Evolutionary conservation across 2,113 vertebrate genomes (phyloP).

Genomic region (Dicrurus megarhynchus): DNA sequence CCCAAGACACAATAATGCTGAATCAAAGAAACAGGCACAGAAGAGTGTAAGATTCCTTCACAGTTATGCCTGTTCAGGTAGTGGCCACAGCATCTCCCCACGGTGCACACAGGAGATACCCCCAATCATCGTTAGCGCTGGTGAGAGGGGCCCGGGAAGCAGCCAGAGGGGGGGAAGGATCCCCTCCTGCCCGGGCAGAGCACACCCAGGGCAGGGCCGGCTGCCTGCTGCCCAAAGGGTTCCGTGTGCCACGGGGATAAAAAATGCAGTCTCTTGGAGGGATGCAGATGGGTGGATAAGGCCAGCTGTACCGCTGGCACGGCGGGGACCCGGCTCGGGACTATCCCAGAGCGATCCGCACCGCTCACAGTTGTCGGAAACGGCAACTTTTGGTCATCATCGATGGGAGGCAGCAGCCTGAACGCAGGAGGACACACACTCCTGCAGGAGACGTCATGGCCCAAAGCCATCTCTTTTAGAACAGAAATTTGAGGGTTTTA

Average conservation of each 20-base stretch:
- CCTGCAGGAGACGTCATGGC: not conserved
- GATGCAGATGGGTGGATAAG: fast-evolving
- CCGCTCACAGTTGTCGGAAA: fast-evolving
- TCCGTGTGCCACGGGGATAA: not conserved
- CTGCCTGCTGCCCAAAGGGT: not conserved
- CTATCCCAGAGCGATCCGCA: not conserved
- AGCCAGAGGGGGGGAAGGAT: not conserved
- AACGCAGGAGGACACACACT: not conserved
- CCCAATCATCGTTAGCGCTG: not conserved
- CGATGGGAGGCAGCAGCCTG: not conserved
- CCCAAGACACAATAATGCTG: slow-evolving; percentile 35
- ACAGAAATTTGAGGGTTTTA: not conserved
- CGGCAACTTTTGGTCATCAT: not conserved
- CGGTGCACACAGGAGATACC: not conserved
- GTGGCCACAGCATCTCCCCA: not conserved
- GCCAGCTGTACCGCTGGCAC: fast-evolving
- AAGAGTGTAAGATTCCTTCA: slow-evolving; percentile 40
- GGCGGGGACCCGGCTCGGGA: fast-evolving
- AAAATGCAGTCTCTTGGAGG: not conserved
- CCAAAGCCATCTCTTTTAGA: not conserved
- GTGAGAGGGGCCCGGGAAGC: not conserved
- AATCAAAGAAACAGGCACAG: slow-evolving; percentile 60
- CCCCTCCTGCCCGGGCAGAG: not conserved
- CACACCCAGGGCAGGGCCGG: not conserved
- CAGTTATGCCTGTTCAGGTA: not conserved